Evolutionary conservation across 2,113 vertebrate genomes (phyloP).

Genomic region (Vidua chalybeata): DNA sequence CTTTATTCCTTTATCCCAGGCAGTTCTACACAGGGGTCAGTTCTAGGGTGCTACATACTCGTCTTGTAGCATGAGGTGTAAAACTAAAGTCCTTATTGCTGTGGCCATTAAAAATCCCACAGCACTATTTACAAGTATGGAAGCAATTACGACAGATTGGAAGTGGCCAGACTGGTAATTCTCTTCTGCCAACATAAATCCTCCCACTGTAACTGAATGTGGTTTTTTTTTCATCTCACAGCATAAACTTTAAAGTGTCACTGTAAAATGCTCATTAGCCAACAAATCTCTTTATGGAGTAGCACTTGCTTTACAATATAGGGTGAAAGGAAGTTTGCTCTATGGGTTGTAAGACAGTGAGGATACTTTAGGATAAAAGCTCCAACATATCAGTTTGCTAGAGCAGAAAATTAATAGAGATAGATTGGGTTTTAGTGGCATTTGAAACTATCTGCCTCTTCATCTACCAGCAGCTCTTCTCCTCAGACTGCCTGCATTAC

Average conservation of each 20-base stretch:
- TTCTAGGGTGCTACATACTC: not conserved
- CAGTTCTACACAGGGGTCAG: not conserved
- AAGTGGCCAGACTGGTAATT: constrained; percentile 8
- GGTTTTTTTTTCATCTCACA: not conserved
- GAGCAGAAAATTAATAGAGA: constrained; percentile 28
- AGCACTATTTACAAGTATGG: constrained; percentile 4
- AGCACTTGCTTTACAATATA: constrained; percentile 1
- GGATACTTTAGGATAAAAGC: not conserved
- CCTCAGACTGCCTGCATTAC: not conserved
- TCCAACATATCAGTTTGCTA: not conserved
- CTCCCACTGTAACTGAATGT: not conserved
- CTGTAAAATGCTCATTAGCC: constrained; percentile 53
- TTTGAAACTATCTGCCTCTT: constrained; percentile 21
- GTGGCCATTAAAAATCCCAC: not conserved
- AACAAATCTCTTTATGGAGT: not conserved
- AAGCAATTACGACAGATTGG: not conserved
- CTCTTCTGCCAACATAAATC: constrained; percentile 19
- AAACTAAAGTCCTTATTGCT: not conserved
- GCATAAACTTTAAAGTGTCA: constrained; percentile 46
- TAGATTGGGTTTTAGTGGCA: not conserved
- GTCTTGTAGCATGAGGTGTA: not conserved
- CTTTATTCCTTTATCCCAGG: not conserved
- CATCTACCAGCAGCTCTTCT: not conserved
- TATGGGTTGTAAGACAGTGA: not conserved
- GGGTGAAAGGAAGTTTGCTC: not conserved